Percentiles rank a stretch among this genome's conserved stretches.
phyloP scores from a whole-genome alignment of 1,140 invertebrate species.

The Brachionus calyciflorus region DNA sequence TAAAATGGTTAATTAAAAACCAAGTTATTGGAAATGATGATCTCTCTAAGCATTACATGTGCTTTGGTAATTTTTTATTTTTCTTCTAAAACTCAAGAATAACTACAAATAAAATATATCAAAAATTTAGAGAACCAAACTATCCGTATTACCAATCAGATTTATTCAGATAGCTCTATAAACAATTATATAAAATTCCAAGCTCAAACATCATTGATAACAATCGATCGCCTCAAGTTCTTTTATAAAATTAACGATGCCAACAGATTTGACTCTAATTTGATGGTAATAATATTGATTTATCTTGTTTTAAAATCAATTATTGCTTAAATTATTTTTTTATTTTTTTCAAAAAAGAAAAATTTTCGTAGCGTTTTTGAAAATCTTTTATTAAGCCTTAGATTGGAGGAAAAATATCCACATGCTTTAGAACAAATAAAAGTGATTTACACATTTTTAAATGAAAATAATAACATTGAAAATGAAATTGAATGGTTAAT shows the following conservation, averaged over 20 bases:
- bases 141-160: background rate
- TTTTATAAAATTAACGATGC: background rate
- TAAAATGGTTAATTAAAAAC: conserved; percentile 12
- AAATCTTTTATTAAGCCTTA: conserved; percentile 26
- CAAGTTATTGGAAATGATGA: conserved; percentile 1
- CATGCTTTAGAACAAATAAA: conserved; percentile 26
- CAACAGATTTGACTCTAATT: background rate
- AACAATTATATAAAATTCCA: conserved; percentile 28
- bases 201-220: background rate
- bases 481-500: background rate
- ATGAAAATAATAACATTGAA: background rate
- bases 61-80: background rate
- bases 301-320: too few species aligned
- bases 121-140: conserved; percentile 42
- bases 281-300: too few species aligned
- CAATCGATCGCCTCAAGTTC: background rate
- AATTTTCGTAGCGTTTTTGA: conserved; percentile 21
- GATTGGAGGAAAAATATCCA: conserved; percentile 19
- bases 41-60: background rate
- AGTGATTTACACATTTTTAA: background rate
- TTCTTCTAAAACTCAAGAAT: background rate
- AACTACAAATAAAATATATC: too few species aligned
- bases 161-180: conserved; percentile 25
- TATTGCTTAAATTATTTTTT: background rate
- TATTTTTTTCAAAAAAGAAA: background rate